These are phyloP conservation scores for Temnothorax ravouxi DNA, from an alignment of 2,888 invertebrate species.

Conservation along the genomic window DNA sequence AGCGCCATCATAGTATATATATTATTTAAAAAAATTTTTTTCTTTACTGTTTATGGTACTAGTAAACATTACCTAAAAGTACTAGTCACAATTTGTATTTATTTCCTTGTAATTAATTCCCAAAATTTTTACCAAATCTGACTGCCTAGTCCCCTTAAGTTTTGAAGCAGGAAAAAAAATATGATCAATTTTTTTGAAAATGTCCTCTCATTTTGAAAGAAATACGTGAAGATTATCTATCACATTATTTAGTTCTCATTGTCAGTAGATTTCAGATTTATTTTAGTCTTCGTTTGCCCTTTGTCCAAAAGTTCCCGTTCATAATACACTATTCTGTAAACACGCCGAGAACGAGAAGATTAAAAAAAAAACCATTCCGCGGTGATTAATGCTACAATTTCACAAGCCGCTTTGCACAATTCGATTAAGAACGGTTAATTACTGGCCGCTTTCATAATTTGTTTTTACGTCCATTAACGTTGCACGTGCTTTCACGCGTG, in stretches of 20 bases:
- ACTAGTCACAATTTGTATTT: too few relatives aligned
- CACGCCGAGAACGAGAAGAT: neutral
- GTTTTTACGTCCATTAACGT: slow-evolving; percentile 61
- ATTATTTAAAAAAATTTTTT: too few relatives aligned
- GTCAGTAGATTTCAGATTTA: neutral
- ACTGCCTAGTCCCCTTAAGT: too few relatives aligned
- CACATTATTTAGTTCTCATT: neutral
- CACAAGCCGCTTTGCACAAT: slow-evolving; percentile 56
- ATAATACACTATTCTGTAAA: neutral
- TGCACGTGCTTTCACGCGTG: slow-evolving; percentile 70
- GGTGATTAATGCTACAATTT: slow-evolving; percentile 69
- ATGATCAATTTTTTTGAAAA: neutral
- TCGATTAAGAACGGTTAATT: slow-evolving; percentile 63
- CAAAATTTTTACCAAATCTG: too few relatives aligned
- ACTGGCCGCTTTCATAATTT: slow-evolving; percentile 66
- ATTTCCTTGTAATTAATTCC: too few relatives aligned
- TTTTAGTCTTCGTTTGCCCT: neutral
- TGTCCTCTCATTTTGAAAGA: neutral
- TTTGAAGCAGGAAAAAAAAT: neutral
- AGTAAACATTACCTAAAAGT: too few relatives aligned
- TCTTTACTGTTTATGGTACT: too few relatives aligned
- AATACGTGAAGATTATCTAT: neutral
- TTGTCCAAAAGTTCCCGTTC: neutral
- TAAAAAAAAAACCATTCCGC: slow-evolving; percentile 18
- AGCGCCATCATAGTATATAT: too few relatives aligned